phyloP scores from a whole-genome alignment of 2,797 vertebrate species.

The Rhyacichthys aspro region DNA sequence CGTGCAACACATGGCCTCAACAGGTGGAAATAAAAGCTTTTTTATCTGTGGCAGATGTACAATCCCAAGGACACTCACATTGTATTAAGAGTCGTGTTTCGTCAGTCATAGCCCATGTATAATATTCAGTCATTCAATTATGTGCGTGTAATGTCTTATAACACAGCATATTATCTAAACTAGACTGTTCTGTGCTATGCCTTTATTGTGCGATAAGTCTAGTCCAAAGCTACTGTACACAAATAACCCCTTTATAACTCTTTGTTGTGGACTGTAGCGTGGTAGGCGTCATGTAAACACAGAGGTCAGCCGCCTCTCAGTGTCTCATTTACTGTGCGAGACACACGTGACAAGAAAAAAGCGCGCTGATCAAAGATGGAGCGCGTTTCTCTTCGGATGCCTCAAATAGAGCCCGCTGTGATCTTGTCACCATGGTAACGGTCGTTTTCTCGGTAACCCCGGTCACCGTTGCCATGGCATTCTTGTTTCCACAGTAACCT shows the following conservation, averaged over 20 bases:
- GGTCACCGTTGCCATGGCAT: slow-evolving; percentile 94
- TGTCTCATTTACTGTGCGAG: slow-evolving; percentile 36
- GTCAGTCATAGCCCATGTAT: slow-evolving; percentile 60
- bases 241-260: slow-evolving; percentile 23
- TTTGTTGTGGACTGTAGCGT: slow-evolving; percentile 31
- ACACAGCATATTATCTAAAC: slow-evolving; percentile 63
- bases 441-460: slow-evolving; percentile 93
- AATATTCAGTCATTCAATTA: slow-evolving; percentile 59
- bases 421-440: slow-evolving; percentile 94
- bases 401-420: slow-evolving; percentile 87
- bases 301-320: slow-evolving; percentile 19
- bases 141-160: slow-evolving; percentile 61
- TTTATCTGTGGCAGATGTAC: slow-evolving; percentile 52
- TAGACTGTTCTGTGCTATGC: slow-evolving; percentile 66
- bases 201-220: slow-evolving; percentile 71
- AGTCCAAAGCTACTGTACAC: slow-evolving; percentile 59
- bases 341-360: slow-evolving; percentile 43
- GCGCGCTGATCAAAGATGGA: slow-evolving; percentile 69
- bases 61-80: slow-evolving; percentile 44
- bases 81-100: slow-evolving; percentile 64
- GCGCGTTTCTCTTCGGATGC: slow-evolving; percentile 88
- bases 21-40: slow-evolving; percentile 58
- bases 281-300: slow-evolving; percentile 44
- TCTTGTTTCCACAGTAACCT: slow-evolving; percentile 88
- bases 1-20: slow-evolving; percentile 51